Conservation (phyloP, 2,113 vertebrate species). For the Eupsittula cactorum region DNA sequence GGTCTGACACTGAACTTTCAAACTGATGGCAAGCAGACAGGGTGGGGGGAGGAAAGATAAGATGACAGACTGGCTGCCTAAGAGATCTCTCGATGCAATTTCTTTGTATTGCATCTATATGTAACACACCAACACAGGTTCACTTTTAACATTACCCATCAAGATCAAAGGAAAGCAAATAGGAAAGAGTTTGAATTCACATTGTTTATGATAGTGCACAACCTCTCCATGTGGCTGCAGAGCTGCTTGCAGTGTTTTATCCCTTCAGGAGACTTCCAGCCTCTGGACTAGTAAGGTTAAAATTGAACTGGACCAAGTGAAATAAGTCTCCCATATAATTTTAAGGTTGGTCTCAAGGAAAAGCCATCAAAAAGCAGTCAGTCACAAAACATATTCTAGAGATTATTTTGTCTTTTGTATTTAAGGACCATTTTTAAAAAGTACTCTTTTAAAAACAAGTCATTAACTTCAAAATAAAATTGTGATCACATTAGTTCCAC, state of each 20-base stretch:
- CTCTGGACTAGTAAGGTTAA: background rate
- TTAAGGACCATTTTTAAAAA: background rate
- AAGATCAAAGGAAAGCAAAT: background rate
- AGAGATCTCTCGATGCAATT: background rate
- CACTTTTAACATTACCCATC: background rate
- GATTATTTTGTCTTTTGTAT: background rate
- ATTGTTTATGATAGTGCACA: rapidly evolving
- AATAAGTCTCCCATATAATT: background rate
- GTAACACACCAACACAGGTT: background rate
- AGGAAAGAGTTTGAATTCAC: background rate
- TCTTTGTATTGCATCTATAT: background rate
- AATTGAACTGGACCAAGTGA: background rate
- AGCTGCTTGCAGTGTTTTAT: background rate
- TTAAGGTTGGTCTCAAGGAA: background rate
- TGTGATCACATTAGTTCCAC: background rate
- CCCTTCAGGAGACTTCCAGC: background rate
- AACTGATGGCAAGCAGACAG: background rate
- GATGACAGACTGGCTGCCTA: rapidly evolving
- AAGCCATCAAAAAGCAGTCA: background rate
- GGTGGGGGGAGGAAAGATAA: background rate
- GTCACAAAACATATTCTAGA: background rate
- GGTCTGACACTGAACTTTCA: background rate
- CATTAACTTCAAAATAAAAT: background rate
- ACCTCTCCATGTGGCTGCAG: background rate
- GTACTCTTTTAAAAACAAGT: background rate